Evolutionary conservation across 1,140 invertebrate genomes (phyloP), one percentile per base, ranked within the genome.

Genomic region (Brachionus plicatilis): DNA sequence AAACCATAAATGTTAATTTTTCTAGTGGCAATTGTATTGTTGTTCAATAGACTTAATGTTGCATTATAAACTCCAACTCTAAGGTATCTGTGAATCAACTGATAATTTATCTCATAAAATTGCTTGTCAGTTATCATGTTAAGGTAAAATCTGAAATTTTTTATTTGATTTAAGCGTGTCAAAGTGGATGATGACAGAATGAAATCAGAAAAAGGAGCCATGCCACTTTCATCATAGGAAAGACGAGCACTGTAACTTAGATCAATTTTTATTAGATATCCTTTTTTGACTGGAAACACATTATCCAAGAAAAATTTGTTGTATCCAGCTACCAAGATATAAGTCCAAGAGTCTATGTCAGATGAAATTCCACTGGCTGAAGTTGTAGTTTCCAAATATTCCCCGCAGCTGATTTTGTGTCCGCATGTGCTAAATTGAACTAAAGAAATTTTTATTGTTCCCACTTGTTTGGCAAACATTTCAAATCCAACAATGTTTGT

Each of bases 71-170:
- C 5, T 33, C 33, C 66, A 41, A 41, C 24, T 3, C 4, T 43
- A 17, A 41, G 2, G 41, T 43, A 75, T 43, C 41, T 14, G 27
- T 75, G 41, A 17, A 43, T 43, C 33, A 75, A 75, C 17, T 43
- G 33, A 43, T 43, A 75, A 75, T 75, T 75, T 17, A 6, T 75
- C 7, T 75, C 70, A 75, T 75, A 75, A 11, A 75, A 41, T 1
- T 43, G 3, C 20, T 75, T n/a, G 12, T 75, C 70, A 75, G n/a
- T 75, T 20, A 75, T 17, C 14, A 41, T 24, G 8, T 41, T 75
- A 24, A 75, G 45, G 6, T 43, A 43, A 75, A 75, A 75, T 75
- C 41, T 75, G n/a, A 45, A 75, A 75, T 75, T 75, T 75, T 75
- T 75, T 43, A 45, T 75, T 24, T 43, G 12, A n/a, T 75, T 45